Percentiles rank a stretch among this genome's conserved stretches.
These are phyloP conservation scores for Drosophila pectinifera DNA, from an alignment of 1,140 invertebrate genomes.

Conservation along the genomic window DNA sequence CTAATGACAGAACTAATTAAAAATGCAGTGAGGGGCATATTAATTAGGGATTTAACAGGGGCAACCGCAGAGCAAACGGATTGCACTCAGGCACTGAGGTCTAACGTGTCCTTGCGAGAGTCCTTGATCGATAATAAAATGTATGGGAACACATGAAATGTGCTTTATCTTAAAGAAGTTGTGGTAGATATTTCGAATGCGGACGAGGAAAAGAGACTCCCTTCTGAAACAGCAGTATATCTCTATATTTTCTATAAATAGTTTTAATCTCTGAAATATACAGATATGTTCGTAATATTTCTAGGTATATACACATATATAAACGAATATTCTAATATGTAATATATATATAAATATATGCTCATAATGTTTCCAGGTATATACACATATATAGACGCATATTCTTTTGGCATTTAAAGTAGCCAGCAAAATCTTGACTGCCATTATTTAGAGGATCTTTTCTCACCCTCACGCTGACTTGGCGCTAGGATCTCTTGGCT, in stretches of 20 bases:
- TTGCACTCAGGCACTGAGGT: neutral
- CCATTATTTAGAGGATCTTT: constrained; percentile 16
- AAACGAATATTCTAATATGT: too few species aligned
- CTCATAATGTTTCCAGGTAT: neutral
- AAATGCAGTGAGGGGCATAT: constrained; percentile 8
- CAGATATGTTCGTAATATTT: too few species aligned
- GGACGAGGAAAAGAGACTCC: neutral
- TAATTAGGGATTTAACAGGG: constrained; percentile 6
- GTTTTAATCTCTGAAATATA: neutral
- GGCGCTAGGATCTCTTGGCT: constrained; percentile 42
- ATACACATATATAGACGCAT: neutral
- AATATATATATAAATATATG: neutral
- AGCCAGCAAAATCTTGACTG: constrained; percentile 7
- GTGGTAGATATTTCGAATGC: too few species aligned
- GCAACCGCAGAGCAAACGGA: constrained; percentile 27
- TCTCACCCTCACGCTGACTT: constrained; percentile 45
- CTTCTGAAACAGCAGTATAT: too few species aligned
- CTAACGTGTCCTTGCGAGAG: neutral
- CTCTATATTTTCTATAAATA: neutral
- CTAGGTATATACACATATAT: too few species aligned
- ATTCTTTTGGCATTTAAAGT: constrained; percentile 7
- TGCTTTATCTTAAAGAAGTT: neutral
- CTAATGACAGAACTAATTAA: constrained; percentile 42
- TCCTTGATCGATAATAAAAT: constrained; percentile 9
- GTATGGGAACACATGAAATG: neutral